Base-by-base conservation (phyloP, 64 coral and sea anemone genomes). In the Montipora efflorescens region DNA sequence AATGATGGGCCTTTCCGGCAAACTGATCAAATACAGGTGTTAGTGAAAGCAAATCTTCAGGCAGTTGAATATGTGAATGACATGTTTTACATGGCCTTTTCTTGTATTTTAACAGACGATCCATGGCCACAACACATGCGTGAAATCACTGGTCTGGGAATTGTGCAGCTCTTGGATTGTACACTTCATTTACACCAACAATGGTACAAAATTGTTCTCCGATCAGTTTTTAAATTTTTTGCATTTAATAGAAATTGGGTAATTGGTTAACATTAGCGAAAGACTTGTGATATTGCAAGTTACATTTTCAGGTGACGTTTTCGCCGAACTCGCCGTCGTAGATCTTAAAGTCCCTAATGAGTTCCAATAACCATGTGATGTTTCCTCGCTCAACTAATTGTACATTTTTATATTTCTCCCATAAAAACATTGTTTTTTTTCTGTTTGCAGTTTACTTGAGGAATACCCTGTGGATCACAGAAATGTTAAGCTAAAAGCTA, bases 401-500 rank as follows among this genome's bases (percentile, higher is more conserved):
- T 36, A 2, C 36, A 36, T 57, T 57, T 57, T 57, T 57, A 8
- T 55, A 55, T 10, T 64, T 64, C 9, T 14, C 8, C 9, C 4
- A 12, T 55, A 7, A 55, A 64, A 14, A 64, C 14, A 16, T 82
- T 8, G 8, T 64, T 2, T 49, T 82, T 45, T 45, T 68, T 83
- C 6, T 76, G 53, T 50, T 96, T 96, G 6, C 67, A 97, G 95
- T 80, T 72, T 97, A 52, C 75, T 94, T 81, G 95, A 97, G 44
- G 95, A 97, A 57, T 91, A 83, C 44, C 88, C 93, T 55, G 90
- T 88, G 47, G 95, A 97, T 73, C 95, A 97, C 75, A 91, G 95
- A 91, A 97, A 97, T 91, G 95, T 97, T 7, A 97, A 97, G 45
- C 81, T 97, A 59, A 97, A 97, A 78, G 95, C 95, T 16, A 93